phyloP scores from a whole-genome alignment of 1,140 invertebrate species.

The Bactericera cockerelli region DNA sequence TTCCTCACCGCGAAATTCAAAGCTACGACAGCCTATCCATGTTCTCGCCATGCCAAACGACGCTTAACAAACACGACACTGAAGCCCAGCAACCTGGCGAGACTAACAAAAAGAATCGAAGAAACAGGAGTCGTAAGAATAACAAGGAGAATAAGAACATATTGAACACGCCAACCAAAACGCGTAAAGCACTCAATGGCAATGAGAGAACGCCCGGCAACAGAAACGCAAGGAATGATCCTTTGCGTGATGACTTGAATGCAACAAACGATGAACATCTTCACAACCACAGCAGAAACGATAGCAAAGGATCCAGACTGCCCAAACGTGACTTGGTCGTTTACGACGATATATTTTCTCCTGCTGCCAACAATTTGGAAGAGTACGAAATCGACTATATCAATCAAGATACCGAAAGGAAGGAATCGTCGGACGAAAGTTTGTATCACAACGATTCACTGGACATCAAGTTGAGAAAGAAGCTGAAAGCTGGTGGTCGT shows the following conservation, averaged over 20 bases:
- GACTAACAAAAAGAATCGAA: neutral
- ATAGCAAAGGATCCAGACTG: neutral
- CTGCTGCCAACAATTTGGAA: too few relatives aligned
- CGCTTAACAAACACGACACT: neutral
- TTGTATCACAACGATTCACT: neutral
- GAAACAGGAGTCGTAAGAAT: neutral
- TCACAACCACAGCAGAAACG: neutral
- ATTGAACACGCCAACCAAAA: neutral
- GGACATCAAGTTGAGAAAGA: neutral
- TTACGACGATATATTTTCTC: neutral
- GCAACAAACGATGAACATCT: neutral
- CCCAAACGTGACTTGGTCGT: neutral
- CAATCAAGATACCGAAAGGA: too few relatives aligned
- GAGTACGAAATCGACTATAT: too few relatives aligned
- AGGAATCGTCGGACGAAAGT: too few relatives aligned
- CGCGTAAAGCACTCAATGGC: neutral
- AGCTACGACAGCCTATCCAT: neutral
- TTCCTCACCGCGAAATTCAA: neutral
- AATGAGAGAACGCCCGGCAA: too few relatives aligned
- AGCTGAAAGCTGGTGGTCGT: too few relatives aligned
- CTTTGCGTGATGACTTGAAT: neutral
- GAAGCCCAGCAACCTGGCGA: too few relatives aligned
- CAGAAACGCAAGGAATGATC: too few relatives aligned
- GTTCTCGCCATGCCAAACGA: neutral
- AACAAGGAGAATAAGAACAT: neutral